These are phyloP conservation scores for Pseudomyrmex flavicornis DNA, from an alignment of 1,140 invertebrate genomes.

Conservation along the genomic window DNA sequence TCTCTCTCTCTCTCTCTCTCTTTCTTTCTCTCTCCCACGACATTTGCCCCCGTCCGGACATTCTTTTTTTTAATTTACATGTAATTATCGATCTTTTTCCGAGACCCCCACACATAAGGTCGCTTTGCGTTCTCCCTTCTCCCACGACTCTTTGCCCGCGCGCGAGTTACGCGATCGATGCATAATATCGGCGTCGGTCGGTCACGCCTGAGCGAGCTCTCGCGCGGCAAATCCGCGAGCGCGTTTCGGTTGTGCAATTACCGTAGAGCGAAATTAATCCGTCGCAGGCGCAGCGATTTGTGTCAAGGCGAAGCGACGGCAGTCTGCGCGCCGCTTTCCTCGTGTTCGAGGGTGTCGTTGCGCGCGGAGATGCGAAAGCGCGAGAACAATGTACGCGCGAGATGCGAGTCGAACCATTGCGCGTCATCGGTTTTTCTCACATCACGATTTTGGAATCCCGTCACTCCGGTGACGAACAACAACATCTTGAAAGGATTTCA, in stretches of 20 bases:
- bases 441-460: too few relatives aligned
- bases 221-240: conserved; percentile 74
- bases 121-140: conserved; percentile 37
- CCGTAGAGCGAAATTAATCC: conserved; percentile 82
- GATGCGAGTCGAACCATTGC: background rate
- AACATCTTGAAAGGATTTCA: too few relatives aligned
- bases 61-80: conserved; percentile 1
- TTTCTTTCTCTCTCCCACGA: background rate
- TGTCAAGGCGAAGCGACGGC: conserved; percentile 80
- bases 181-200: conserved; percentile 55
- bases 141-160: conserved; percentile 41
- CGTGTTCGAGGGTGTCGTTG: conserved; percentile 50
- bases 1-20: background rate
- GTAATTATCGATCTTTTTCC: conserved; percentile 44
- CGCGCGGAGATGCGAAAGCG: conserved; percentile 49
- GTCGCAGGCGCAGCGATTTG: conserved; percentile 77
- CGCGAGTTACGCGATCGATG: conserved; percentile 31
- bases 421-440: background rate
- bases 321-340: conserved; percentile 51
- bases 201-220: conserved; percentile 63
- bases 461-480: too few relatives aligned
- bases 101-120: background rate
- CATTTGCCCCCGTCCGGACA: background rate
- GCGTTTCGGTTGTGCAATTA: conserved; percentile 81
- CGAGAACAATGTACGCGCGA: conserved; percentile 12